Base-by-base conservation (phyloP, 2,888 invertebrate genomes). In the Plutella xylostella region DNA sequence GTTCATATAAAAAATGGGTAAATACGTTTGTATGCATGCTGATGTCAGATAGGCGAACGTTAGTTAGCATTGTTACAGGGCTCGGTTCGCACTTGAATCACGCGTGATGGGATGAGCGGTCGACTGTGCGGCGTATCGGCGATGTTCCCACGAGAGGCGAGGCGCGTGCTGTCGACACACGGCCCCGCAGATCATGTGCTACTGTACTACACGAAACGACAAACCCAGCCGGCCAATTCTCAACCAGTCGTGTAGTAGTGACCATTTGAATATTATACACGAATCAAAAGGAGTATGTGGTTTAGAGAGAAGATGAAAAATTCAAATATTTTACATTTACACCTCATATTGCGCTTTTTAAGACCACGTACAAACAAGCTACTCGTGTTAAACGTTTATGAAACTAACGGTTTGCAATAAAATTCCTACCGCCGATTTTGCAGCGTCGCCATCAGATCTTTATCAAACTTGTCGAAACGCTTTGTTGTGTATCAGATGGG, bases 101-200 rank as follows among this genome's bases (percentile, higher is more conserved):
- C 68, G 72, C 72, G 68, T 74, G 72, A 70, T 77, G 63, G 60
- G 72, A 73, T 74, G 78, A 80, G 79, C 77, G 75, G 72, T 66
- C 70, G 66, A 71, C 68, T 69, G 68, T 64, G 56, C 34, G 56
- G 50, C 58, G 61, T 75, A 77, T 76, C 76, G 63, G 49, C 48
- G 52, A 68, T 74, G 73, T 78, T 78, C 78, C 70, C 77, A 75
- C 73, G 42, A 15, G 15, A 17, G 22, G 25, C 39, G 25, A 12
- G 14, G 17, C 14, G 25, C 39, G 39, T 25, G 39, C 25, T 22
- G 25, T 22, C 25, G 25, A 14, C 39, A 39, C n/a, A 39, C 25
- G 39, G 39, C 11, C 15, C 39, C 25, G 9, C 4, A 17, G n/a
- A n/a, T n/a, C n/a, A n/a, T n/a, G n/a, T n/a, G n/a, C 25, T 15